phyloP scores from a whole-genome alignment of 2,888 invertebrate genomes.

The Pristionchus maxplancki region DNA sequence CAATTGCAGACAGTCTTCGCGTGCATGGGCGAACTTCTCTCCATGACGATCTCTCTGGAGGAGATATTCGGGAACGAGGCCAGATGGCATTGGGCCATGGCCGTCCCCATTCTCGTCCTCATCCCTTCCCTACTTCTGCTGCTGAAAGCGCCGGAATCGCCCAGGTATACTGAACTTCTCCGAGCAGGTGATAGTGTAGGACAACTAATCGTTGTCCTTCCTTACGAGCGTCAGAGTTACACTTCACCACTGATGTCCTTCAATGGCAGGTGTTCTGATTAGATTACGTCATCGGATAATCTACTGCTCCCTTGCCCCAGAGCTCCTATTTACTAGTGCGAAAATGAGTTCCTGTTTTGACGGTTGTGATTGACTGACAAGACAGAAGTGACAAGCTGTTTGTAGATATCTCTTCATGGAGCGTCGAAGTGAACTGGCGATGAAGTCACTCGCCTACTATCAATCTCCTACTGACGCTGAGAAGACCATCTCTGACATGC shows the following conservation, averaged over 20 bases:
- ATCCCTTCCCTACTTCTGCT: slow-evolving; percentile 63
- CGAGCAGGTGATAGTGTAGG: no score
- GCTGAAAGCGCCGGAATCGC: slow-evolving; percentile 69
- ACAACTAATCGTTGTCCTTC: no score
- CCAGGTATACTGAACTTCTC: slow-evolving; percentile 56
- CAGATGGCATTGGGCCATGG: slow-evolving; percentile 70
- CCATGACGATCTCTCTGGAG: slow-evolving; percentile 69
- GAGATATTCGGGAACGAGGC: slow-evolving; percentile 61
- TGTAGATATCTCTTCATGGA: slow-evolving; percentile 62
- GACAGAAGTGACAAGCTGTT: background rate
- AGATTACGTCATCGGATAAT: background rate
- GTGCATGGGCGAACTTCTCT: slow-evolving; percentile 70
- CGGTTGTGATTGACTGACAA: background rate
- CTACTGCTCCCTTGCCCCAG: background rate
- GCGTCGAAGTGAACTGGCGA: slow-evolving; percentile 62
- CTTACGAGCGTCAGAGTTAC: no score
- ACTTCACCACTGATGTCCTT: no score
- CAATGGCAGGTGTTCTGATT: background rate
- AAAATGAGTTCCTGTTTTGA: background rate
- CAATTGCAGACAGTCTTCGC: slow-evolving; percentile 74
- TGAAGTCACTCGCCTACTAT: slow-evolving; percentile 66
- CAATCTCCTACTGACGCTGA: slow-evolving; percentile 54
- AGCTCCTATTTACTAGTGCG: background rate
- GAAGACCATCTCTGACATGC: slow-evolving; percentile 48
- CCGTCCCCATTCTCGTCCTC: slow-evolving; percentile 64